These are phyloP conservation scores for Cossypha polioptera DNA, from an alignment of 2,797 vertebrate genomes.

Conservation along the genomic window DNA sequence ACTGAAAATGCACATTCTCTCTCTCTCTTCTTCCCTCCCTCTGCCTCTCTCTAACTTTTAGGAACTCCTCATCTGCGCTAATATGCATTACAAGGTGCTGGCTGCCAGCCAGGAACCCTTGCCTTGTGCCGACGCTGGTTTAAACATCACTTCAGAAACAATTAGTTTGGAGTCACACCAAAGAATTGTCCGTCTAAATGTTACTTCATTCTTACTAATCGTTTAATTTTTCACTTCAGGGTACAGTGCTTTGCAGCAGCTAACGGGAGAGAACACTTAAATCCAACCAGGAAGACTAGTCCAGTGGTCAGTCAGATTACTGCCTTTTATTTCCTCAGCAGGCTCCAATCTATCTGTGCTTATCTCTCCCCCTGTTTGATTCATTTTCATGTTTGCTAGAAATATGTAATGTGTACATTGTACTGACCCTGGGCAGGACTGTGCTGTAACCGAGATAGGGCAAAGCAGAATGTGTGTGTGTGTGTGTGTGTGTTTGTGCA, in stretches of 20 bases:
- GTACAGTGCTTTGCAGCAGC: neutral
- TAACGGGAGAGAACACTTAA: neutral
- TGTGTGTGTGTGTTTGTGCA: neutral
- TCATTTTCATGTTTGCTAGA: conserved; percentile 67
- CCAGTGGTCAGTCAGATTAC: neutral
- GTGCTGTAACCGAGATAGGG: conserved; percentile 67
- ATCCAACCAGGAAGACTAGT: conserved; percentile 3
- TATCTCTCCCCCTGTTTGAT: conserved; percentile 68
- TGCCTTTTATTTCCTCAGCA: conserved; percentile 52
- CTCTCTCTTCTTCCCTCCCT: conserved; percentile 40
- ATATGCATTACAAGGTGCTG: conserved; percentile 73
- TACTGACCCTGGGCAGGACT: conserved; percentile 73
- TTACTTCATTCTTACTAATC: conserved; percentile 47
- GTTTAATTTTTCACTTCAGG: conserved; percentile 23
- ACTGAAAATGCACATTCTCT: conserved; percentile 5
- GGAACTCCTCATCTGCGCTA: conserved; percentile 68
- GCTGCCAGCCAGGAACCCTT: conserved; percentile 59
- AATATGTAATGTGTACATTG: conserved; percentile 69
- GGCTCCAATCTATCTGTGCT: conserved; percentile 73
- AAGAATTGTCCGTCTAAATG: conserved; percentile 63
- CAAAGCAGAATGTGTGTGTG: conserved; percentile 1
- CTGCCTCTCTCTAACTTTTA: conserved; percentile 66
- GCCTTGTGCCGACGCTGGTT: conserved; percentile 63
- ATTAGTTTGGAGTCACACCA: conserved; percentile 65
- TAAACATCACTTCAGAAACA: conserved; percentile 70